phyloP scores from a whole-genome alignment of 2,797 vertebrate genomes.

The Sciurus vulgaris region DNA sequence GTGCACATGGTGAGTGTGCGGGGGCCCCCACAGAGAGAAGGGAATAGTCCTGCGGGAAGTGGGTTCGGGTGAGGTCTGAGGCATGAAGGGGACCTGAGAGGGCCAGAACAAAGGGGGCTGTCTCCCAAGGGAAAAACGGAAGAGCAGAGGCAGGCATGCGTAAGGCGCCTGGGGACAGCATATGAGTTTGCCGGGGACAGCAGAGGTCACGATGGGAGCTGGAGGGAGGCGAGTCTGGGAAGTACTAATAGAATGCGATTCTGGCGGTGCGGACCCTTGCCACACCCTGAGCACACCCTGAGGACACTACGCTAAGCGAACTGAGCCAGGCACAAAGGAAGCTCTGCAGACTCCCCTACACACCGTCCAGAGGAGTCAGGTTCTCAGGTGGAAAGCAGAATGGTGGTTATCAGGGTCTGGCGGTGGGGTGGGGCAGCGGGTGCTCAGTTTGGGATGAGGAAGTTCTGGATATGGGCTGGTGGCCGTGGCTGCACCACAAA shows the following conservation, averaged over 20 bases:
- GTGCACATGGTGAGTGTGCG: no score
- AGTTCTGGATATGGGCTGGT: background rate
- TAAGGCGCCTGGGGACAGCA: background rate
- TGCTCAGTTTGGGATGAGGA: background rate
- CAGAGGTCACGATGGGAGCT: accelerated
- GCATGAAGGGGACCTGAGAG: background rate
- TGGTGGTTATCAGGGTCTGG: background rate
- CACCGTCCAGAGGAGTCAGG: background rate
- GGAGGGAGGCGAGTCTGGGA: background rate
- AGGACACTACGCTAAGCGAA: background rate
- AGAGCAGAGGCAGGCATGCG: background rate
- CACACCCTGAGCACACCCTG: accelerated
- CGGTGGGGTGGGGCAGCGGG: no score
- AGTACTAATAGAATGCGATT: background rate
- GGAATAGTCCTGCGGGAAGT: background rate
- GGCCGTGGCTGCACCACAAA: background rate
- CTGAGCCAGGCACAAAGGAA: background rate
- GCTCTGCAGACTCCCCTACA: accelerated
- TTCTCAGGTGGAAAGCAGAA: background rate
- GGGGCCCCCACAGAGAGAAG: background rate
- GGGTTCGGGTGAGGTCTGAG: background rate
- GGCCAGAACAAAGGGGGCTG: background rate
- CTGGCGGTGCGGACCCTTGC: background rate
- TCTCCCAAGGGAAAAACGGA: background rate
- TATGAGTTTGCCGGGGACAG: background rate